Percentiles rank a stretch among this genome's conserved stretches.
These are phyloP conservation scores for Mixornis gularis DNA, from an alignment of 2,113 vertebrate genomes.

Conservation along the genomic window DNA sequence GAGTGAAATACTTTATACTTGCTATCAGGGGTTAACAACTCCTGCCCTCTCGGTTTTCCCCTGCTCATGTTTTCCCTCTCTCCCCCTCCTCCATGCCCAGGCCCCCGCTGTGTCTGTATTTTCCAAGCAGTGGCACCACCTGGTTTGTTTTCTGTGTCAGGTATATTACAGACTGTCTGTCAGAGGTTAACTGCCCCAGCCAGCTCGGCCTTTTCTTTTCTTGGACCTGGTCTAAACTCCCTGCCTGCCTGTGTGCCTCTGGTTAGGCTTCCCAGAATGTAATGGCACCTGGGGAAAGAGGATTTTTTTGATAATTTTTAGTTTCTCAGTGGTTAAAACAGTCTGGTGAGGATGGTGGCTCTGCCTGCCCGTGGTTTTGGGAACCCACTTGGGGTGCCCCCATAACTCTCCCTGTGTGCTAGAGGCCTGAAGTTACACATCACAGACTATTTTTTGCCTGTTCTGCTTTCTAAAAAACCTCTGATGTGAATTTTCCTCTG, in stretches of 20 bases:
- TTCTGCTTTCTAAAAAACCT: not conserved
- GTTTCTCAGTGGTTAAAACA: not conserved
- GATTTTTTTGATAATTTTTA: not conserved
- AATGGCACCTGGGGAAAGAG: not conserved
- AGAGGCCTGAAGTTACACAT: not conserved
- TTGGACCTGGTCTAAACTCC: not conserved
- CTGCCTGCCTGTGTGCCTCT: not conserved
- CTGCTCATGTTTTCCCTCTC: constrained; percentile 19
- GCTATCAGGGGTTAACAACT: constrained; percentile 34
- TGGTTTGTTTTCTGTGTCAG: constrained; percentile 59
- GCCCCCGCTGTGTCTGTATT: not conserved
- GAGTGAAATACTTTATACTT: constrained; percentile 47
- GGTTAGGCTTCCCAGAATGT: not conserved
- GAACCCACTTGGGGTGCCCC: fast-evolving
- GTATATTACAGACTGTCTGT: constrained; percentile 36
- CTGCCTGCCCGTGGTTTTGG: not conserved
- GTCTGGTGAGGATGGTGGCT: not conserved
- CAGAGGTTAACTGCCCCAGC: constrained; percentile 40
- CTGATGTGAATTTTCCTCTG: constrained; percentile 27
- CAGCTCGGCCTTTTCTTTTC: not conserved
- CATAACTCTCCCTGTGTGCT: not conserved
- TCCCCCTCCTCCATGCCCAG: not conserved
- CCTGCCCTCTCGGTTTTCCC: not conserved
- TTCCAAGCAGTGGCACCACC: constrained; percentile 24
- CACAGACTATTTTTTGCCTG: not conserved